Evolutionary conservation across 2,113 vertebrate genomes (phyloP).

Genomic region (Leptodactylus fuscus): DNA sequence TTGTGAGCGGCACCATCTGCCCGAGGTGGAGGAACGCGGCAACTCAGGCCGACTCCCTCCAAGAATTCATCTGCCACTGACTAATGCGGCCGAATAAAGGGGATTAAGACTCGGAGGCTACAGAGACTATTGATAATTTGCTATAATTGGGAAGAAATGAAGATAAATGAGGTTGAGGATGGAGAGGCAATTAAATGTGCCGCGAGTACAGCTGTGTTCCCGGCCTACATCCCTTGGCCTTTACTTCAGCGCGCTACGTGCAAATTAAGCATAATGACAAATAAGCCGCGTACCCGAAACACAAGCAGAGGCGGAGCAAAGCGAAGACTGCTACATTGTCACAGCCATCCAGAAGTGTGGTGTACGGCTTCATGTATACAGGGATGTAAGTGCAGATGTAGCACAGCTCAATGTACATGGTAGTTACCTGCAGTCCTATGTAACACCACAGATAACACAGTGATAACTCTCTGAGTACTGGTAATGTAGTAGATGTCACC

Average conservation of each 20-base stretch:
- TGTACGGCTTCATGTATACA: not conserved
- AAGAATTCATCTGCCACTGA: conserved; percentile 91
- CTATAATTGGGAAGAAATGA: conserved; percentile 94
- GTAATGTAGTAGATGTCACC: too few species aligned
- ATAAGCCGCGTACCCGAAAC: conserved; percentile 72
- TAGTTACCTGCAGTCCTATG: too few species aligned
- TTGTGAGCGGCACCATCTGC: conserved; percentile 88
- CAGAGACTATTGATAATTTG: conserved; percentile 94
- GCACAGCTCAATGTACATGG: too few species aligned
- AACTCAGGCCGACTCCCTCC: conserved; percentile 87
- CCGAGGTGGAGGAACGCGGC: conserved; percentile 89
- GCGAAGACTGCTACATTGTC: not conserved
- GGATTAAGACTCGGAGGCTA: conserved; percentile 91
- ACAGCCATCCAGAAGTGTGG: not conserved
- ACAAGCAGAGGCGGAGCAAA: conserved; percentile 58
- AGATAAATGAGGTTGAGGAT: conserved; percentile 92
- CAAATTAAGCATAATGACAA: conserved; percentile 86
- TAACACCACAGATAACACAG: too few species aligned
- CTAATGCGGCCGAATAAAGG: conserved; percentile 86
- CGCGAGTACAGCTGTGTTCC: conserved; percentile 88
- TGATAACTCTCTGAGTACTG: too few species aligned
- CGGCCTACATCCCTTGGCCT: conserved; percentile 79
- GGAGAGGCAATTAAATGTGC: conserved; percentile 87
- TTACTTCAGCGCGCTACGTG: conserved; percentile 79
- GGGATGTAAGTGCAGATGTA: not conserved